Evolutionary conservation across 2,888 invertebrate species (phyloP), one percentile per base, ranked within the genome.

Genomic region (Xanthorhoe designata): DNA sequence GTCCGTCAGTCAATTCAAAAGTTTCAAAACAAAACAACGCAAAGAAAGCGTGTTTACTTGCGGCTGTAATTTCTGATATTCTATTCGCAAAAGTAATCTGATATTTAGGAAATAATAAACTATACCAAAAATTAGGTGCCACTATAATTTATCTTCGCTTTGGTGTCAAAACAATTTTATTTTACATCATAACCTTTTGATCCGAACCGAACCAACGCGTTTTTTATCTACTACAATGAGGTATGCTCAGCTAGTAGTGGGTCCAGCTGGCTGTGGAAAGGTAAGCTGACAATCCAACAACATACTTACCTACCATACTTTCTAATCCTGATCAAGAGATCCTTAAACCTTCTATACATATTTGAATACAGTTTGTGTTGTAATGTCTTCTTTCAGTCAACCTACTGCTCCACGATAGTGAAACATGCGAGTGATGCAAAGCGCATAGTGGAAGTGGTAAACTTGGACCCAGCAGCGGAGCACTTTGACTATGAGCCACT

Each of bases 401-500:
- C 99, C 0, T 99, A 99, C 86, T 99, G 99, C 88, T 96, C 96
- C 42, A 96, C 96, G 0, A 95, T 99, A 85, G 97, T 97, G 68
- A 96, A 96, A 80, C 98, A 99, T 89, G 98, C 96, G 9, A 95
- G 95, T 64, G 96, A 96, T 72, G 89, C 95, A 0, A 95, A 96
- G 65, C 95, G 98, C 72, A 94, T 94, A 0, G 95, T 99, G 13
- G 96, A 98, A 72, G 96, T 99, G 0, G 97, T 99, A 0, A 99
- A 99, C 94, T 94, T 99, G 67, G 99, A 99, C 89, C 99, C 99
- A 0, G 99, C 99, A 0, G 99, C 99, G 0, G 99, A 99, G 86
- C 95, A 97, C 84, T 99, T 99, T 90, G 96, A 97, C 78, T 99
- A 99, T 83, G 95, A 97, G 64, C 97, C 99, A 0, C 83, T 97